A percentile compares a stretch with the other conserved stretches of the same genome.
Conservation (phyloP, 1,140 invertebrate genomes). For the Drosophila ironensis region DNA sequence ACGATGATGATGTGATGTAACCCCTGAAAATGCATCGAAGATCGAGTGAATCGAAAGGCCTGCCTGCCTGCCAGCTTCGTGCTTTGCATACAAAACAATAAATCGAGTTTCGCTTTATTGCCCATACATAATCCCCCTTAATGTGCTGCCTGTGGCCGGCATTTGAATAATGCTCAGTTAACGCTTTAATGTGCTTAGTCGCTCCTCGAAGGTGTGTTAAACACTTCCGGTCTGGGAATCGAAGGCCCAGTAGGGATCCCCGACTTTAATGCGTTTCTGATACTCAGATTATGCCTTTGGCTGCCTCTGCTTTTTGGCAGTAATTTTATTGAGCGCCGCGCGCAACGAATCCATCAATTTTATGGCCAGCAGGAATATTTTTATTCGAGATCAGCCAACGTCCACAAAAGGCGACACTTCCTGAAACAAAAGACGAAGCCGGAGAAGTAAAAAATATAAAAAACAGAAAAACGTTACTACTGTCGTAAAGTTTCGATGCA, state of each 20-base stretch:
- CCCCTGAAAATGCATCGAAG: constrained; percentile 19
- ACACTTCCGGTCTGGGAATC: constrained; percentile 40
- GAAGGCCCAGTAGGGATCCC: constrained; percentile 4
- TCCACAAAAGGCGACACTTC: constrained; percentile 7
- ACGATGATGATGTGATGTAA: constrained; percentile 17
- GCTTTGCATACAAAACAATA: constrained; percentile 54
- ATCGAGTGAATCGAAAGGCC: constrained; percentile 7
- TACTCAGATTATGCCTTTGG: constrained; percentile 17
- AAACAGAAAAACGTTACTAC: constrained; percentile 45
- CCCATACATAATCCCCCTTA: constrained; percentile 69
- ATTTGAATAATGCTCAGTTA: constrained; percentile 78
- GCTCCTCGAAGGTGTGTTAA: constrained; percentile 12
- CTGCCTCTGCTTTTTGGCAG: constrained; percentile 39
- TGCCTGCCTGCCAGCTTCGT: neutral
- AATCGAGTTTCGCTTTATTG: constrained; percentile 53
- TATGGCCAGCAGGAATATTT: constrained; percentile 59
- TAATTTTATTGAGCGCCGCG: constrained; percentile 35
- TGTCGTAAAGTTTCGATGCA: constrained; percentile 67
- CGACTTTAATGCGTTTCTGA: constrained; percentile 29
- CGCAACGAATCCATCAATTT: constrained; percentile 75
- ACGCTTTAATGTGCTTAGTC: constrained; percentile 72
- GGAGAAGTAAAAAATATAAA: constrained; percentile 15
- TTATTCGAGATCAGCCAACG: constrained; percentile 41
- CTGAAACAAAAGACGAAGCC: constrained; percentile 64
- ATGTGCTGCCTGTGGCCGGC: constrained; percentile 62